Evolutionary conservation across 2,888 invertebrate species (phyloP).

Genomic region (Zhuqinia jingwanae): DNA sequence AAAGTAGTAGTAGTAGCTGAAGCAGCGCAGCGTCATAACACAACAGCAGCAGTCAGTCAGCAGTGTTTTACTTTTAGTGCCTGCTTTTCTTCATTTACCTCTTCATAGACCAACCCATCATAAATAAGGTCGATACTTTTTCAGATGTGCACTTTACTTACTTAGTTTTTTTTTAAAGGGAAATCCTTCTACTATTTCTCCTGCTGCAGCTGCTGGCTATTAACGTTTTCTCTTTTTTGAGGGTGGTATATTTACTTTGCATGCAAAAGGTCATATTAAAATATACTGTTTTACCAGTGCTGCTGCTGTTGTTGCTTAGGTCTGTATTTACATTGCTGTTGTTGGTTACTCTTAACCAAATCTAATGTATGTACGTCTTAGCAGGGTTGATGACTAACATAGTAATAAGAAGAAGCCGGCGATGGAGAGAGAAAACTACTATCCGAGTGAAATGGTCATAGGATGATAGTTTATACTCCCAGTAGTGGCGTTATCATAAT

Average conservation of each 20-base stretch:
- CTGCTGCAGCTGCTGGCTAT: neutral
- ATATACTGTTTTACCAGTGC: no score
- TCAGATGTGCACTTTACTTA: neutral
- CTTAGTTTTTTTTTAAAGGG: no score
- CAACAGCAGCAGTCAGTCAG: neutral
- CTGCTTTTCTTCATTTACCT: conserved; percentile 45
- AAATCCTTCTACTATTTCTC: neutral
- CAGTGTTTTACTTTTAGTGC: neutral
- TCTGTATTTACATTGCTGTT: no score
- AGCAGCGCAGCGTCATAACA: neutral
- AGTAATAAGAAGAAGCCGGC: no score
- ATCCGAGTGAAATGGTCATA: neutral
- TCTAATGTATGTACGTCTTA: no score
- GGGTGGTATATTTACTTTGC: neutral
- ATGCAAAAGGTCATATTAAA: conserved; percentile 29
- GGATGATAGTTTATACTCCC: no score
- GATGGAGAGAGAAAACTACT: no score
- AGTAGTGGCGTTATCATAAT: conserved; percentile 44
- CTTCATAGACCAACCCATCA: conserved; percentile 32
- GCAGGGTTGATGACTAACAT: no score
- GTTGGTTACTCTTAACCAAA: no score
- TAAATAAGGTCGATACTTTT: conserved; percentile 43
- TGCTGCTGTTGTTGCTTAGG: no score
- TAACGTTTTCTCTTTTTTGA: conserved; percentile 24
- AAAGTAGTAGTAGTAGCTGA: neutral